These are phyloP conservation scores for Hemicentrotus pulcherrimus DNA, from an alignment of 35 echinoderm and acorn worm species.

Conservation along the genomic window DNA sequence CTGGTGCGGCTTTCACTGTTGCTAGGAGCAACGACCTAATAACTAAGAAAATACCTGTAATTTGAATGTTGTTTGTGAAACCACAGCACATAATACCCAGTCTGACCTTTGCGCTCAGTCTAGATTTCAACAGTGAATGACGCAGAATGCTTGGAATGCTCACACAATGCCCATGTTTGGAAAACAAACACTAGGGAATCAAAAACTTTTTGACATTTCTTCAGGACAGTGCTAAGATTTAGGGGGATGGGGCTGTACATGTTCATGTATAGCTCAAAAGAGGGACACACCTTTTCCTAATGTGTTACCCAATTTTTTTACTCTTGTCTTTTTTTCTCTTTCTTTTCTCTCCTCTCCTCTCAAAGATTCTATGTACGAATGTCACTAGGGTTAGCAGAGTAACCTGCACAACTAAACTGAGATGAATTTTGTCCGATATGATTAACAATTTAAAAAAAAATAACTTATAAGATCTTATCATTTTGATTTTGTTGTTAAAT, in stretches of 20 bases:
- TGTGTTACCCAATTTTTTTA: too few species aligned
- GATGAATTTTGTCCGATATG: too few species aligned
- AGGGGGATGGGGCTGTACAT: neutral
- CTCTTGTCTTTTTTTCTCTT: neutral
- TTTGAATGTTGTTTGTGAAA: neutral
- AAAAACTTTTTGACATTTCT: neutral
- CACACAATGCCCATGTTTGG: constrained; percentile 17
- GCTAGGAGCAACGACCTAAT: neutral
- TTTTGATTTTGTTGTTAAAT: too few species aligned
- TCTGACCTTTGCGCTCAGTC: neutral
- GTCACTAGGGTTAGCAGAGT: too few species aligned
- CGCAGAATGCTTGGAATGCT: constrained; percentile 23
- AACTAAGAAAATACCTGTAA: neutral
- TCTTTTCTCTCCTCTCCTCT: neutral
- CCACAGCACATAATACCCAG: neutral
- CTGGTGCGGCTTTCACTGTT: neutral
- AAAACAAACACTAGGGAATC: neutral
- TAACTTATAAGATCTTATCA: too few species aligned
- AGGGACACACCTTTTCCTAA: neutral
- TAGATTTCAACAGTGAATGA: neutral
- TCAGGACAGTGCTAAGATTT: neutral
- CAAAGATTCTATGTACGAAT: neutral
- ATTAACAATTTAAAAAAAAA: too few species aligned
- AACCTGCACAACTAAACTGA: too few species aligned
- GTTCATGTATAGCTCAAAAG: neutral